Base-by-base conservation (phyloP, 2,797 vertebrate genomes). In the Aphelocoma californica region DNA sequence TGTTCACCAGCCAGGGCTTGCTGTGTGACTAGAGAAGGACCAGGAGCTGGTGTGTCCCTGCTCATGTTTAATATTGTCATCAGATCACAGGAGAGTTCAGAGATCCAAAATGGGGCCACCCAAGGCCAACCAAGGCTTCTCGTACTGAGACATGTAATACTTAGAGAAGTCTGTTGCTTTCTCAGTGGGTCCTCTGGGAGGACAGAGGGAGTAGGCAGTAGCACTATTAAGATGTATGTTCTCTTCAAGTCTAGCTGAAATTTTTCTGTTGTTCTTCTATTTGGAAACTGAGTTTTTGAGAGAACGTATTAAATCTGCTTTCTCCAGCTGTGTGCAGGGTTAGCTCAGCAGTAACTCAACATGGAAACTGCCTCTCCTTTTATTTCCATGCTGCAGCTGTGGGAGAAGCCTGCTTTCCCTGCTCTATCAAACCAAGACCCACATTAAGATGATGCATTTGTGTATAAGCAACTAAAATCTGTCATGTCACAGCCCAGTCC, bases 91-190 rank as follows among this genome's bases (percentile, higher is more conserved):
- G 24, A 42, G 38, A 54, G 12, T 17, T 72, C 65, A 91, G 36
- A 78, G 54, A 57, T 38, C 50, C 34, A 34, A 60, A 72, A 65
- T 0, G 0, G 14, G 34, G 29, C 21, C 23, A 6, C 31, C 29
- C 11, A 2, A 70, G 25, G 38, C n/a, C 20, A 25, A 1, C 2
- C 10, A 54, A 19, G 61, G 44, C 34, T 71, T 38, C 40, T 42
- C 1, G 0, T 28, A 45, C 23, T 15, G 6, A 38, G 42, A 36
- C 0, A 0, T 10, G 21, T 0, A 5, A 36, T 14, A 28, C 23
- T 24, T 50, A 19, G 3, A 32, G 26, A 57, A 21, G 15, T 11
- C 25, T 73, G 5, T 2, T 72, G 6, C 15, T 61, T 48, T 74
- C 66, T 50, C 50, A 32, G 6, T 3, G 18, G 21, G 4, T 5